Percentiles rank a stretch among this genome's conserved stretches.
These are phyloP conservation scores for Nixonia krombeini DNA, from an alignment of 1,140 invertebrate species.

Conservation along the genomic window DNA sequence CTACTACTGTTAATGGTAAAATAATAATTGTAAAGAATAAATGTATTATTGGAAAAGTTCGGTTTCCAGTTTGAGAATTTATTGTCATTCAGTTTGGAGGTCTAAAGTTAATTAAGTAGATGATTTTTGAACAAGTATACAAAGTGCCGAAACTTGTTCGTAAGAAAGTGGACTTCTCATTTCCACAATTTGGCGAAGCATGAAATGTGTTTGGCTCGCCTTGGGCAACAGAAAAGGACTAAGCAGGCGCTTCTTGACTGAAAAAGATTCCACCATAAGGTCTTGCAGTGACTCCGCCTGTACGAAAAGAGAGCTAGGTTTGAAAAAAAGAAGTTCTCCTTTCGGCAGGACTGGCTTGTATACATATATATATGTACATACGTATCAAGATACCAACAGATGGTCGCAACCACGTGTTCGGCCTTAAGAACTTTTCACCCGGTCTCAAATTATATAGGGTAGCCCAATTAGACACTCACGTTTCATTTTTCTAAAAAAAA, in stretches of 20 bases:
- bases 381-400: slow-evolving; percentile 58
- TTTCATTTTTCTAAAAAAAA: slow-evolving; percentile 11
- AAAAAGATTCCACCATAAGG: slow-evolving; percentile 3
- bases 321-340: slow-evolving; percentile 15
- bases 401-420: slow-evolving; percentile 64
- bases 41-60: no score
- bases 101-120: no score
- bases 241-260: slow-evolving; percentile 4
- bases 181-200: no score
- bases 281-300: not conserved
- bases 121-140: no score
- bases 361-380: not conserved
- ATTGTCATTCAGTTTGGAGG: no score
- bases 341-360: not conserved
- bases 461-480: slow-evolving; percentile 34
- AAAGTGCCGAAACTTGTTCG: no score
- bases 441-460: slow-evolving; percentile 33
- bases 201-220: no score
- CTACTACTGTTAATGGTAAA: no score
- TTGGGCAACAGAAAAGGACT: no score
- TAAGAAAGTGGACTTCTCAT: no score
- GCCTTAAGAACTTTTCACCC: slow-evolving; percentile 55
- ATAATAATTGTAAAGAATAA: no score
- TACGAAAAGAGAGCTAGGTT: not conserved
- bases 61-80: no score